Base-by-base conservation (phyloP, 2,888 invertebrate species). In the Cephonodes hylas region DNA sequence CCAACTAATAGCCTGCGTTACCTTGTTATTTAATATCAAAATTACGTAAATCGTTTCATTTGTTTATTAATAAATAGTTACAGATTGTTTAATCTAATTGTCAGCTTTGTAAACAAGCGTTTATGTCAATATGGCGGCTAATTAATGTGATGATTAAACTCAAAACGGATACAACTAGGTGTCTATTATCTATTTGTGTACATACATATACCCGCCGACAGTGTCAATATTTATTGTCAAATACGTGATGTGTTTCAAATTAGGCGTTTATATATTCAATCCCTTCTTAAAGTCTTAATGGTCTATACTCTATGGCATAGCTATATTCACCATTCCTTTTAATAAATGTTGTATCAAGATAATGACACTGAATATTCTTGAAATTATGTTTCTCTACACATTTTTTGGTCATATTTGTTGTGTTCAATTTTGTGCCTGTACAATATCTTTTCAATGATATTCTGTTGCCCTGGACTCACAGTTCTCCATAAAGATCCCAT, bases 121-220 rank as follows among this genome's bases (percentile, higher is more conserved):
- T 82, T 83, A 77, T 80, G 86, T 87, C 86, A 90, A 91, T 83
- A 90, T 75, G 69, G 73, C 75, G 76, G 84, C 86, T 91, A 90
- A 91, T 91, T 90, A 90, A 89, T 86, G 81, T 83, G 79, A 86
- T 88, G 84, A 86, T 88, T 85, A 84, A 80, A 86, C 87, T 84
- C 79, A 84, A 87, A 89, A 84, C 81, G 81, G 83, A 83, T 85
- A 86, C 79, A 84, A 76, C 78, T 85, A 85, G 77, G 80, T 80
- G 80, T 81, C 81, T 83, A 83, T 85, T 84, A 85, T 84, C 77
- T 84, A 74, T 86, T 84, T 86, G 81, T 76, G 70, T 71, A 75
- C 76, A 76, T 77, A 74, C 71, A 59, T 66, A 70, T 67, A 73
- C 66, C 67, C 68, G 66, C 70, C 64, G 70, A 64, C 66, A 63